These are phyloP conservation scores for Stegana nigrithorax DNA, from an alignment of 2,888 invertebrate species.

Conservation along the genomic window DNA sequence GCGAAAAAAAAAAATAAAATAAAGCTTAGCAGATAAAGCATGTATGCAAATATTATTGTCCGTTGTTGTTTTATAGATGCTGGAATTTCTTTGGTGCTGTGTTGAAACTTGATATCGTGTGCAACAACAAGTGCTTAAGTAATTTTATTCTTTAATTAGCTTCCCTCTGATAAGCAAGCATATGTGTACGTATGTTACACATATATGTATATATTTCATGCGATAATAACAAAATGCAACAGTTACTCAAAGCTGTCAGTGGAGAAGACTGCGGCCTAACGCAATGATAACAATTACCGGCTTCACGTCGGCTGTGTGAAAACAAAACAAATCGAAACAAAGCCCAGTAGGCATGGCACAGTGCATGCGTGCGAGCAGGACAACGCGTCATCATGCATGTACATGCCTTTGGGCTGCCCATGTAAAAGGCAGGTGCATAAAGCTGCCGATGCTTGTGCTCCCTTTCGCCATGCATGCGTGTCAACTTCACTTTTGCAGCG, in stretches of 20 bases:
- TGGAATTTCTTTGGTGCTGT: slow-evolving; percentile 18
- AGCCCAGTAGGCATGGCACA: too few relatives aligned
- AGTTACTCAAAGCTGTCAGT: too few relatives aligned
- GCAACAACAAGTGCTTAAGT: slow-evolving; percentile 1
- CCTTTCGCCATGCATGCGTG: not conserved
- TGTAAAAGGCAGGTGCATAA: too few relatives aligned
- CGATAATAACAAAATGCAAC: not conserved
- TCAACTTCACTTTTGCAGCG: not conserved
- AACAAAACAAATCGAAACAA: too few relatives aligned
- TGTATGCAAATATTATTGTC: too few relatives aligned
- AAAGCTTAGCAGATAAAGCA: too few relatives aligned
- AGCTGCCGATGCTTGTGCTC: not conserved
- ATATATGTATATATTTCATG: not conserved
- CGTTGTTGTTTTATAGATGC: not conserved
- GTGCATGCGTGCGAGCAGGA: too few relatives aligned
- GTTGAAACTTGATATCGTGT: slow-evolving; percentile 24
- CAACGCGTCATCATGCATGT: too few relatives aligned
- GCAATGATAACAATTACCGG: too few relatives aligned
- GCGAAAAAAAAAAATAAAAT: too few relatives aligned
- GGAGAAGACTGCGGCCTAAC: not conserved
- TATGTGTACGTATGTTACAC: not conserved
- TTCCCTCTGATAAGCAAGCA: not conserved
- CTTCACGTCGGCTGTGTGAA: too few relatives aligned
- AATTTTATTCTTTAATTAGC: not conserved
- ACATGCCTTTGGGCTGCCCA: too few relatives aligned